Percentiles rank a stretch among this genome's conserved stretches.
Evolutionary conservation across 2,797 vertebrate species (phyloP).

Genomic region (Premnoplex brunnescens): DNA sequence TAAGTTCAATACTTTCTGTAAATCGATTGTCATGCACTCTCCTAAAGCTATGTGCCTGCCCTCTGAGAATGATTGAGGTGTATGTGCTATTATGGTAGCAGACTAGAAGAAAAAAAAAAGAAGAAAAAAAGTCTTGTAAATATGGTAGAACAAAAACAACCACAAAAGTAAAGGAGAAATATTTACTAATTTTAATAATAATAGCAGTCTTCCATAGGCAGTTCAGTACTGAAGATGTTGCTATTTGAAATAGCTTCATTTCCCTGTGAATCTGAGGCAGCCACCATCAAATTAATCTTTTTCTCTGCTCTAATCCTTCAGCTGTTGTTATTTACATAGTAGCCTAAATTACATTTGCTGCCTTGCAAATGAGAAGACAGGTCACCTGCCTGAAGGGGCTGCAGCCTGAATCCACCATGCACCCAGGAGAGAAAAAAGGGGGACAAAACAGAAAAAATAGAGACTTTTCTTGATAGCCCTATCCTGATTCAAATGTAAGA

Average conservation of each 20-base stretch:
- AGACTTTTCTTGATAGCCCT: background rate
- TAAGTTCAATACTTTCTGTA: background rate
- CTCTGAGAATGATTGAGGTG: background rate
- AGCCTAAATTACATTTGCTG: background rate
- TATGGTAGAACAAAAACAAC: background rate
- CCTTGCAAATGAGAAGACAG: background rate
- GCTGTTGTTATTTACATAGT: background rate
- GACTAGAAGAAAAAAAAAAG: background rate
- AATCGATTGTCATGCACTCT: background rate
- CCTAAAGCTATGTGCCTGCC: background rate
- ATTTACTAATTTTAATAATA: background rate
- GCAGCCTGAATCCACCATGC: background rate
- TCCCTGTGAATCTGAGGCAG: background rate
- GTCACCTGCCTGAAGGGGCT: background rate
- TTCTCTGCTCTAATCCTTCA: background rate
- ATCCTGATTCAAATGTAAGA: background rate
- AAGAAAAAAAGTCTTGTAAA: background rate
- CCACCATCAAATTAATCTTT: background rate
- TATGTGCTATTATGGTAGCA: background rate
- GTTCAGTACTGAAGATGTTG: background rate
- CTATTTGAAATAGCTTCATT: background rate
- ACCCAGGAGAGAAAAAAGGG: background rate
- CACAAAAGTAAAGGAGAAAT: background rate
- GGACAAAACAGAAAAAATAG: background rate
- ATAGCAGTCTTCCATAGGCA: background rate